Base-by-base conservation (phyloP, 2,797 vertebrate genomes). In the Spea hammondii region DNA sequence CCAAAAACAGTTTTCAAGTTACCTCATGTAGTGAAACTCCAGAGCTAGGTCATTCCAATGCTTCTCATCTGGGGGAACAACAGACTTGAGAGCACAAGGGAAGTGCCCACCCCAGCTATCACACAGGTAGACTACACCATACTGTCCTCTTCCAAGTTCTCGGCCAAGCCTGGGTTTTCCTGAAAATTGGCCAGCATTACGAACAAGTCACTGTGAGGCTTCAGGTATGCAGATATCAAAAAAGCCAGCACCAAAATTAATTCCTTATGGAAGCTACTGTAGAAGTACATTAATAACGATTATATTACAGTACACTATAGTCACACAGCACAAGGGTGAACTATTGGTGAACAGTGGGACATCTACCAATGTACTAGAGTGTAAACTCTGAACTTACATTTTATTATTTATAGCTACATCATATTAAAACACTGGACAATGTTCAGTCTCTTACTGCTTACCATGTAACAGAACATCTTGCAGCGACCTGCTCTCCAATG, bases 21-120 rank as follows among this genome's bases (percentile, higher is more conserved):
- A 97, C 97, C 96, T 94, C 83, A 97, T 99, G 86, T 99, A 99
- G 91, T 99, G 97, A 88, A 99, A 99, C 87, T 99, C 97, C 70
- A 99, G 89, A 1, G 97, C 97, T 76, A 99, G 91, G 85, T 99
- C 97, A 10, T 99, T 99, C 97, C 97, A 99, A 89, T 99, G 97
- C 90, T 99, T 99, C 83, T 99, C 97, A 11, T 99, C 97, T 0
- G 96, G 97, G 4, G 97, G 97, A 0, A 99, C 94, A 45, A 99
- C 97, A 1, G 97, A 99, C 85, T 99, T 99, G 6, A 99, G 89
- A 0, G 97, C 97, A 74, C 97, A 99, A 0, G 97, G 97, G 85
- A 95, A 95, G 79, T 91, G 94, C 0, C 96, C 96, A 0, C 95
- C 97, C 97, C 97, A 99, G 75, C 77, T 96, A 88, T 99, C 97